A percentile compares a stretch with the other conserved stretches of the same genome.
Conservation (phyloP, 2,888 invertebrate genomes). For the Panorpa germanica region DNA sequence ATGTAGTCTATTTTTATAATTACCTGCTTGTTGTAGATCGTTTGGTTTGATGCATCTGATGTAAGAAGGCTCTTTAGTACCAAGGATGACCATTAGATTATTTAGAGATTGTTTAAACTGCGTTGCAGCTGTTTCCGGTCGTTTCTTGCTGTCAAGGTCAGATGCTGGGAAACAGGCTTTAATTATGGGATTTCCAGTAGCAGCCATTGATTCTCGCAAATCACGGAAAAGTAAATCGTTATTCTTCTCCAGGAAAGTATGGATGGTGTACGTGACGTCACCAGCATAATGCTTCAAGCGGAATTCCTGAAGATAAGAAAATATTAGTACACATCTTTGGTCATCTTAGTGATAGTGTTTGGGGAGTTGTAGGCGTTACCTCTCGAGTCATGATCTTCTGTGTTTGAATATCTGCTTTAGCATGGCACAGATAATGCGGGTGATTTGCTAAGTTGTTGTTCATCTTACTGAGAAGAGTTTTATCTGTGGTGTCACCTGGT, state of each 20-base stretch:
- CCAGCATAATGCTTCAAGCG: constrained; percentile 83
- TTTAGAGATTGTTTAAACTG: constrained; percentile 79
- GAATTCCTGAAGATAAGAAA: constrained; percentile 47
- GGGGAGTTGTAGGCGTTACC: constrained; percentile 27
- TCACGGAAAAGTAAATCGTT: constrained; percentile 81
- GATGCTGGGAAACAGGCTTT: constrained; percentile 36
- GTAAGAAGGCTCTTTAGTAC: constrained; percentile 85
- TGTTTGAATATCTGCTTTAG: constrained; percentile 54
- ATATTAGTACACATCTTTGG: constrained; percentile 1
- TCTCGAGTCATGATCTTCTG: constrained; percentile 73
- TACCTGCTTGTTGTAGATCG: constrained; percentile 53
- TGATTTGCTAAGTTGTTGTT: constrained; percentile 53
- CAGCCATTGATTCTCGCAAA: constrained; percentile 66
- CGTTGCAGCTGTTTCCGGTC: constrained; percentile 78
- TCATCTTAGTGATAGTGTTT: neutral
- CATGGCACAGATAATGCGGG: constrained; percentile 67
- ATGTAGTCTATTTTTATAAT: constrained; percentile 12
- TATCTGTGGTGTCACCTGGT: constrained; percentile 72
- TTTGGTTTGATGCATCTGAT: constrained; percentile 91
- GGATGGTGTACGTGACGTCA: constrained; percentile 75
- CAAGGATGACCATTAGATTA: constrained; percentile 74
- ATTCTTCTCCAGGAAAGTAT: constrained; percentile 82
- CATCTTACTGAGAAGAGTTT: constrained; percentile 65
- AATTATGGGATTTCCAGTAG: constrained; percentile 43
- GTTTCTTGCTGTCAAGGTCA: constrained; percentile 55